Evolutionary conservation across 2,888 invertebrate genomes (phyloP), one percentile per base, ranked within the genome.

Genomic region (Epirrhoe alternata): DNA sequence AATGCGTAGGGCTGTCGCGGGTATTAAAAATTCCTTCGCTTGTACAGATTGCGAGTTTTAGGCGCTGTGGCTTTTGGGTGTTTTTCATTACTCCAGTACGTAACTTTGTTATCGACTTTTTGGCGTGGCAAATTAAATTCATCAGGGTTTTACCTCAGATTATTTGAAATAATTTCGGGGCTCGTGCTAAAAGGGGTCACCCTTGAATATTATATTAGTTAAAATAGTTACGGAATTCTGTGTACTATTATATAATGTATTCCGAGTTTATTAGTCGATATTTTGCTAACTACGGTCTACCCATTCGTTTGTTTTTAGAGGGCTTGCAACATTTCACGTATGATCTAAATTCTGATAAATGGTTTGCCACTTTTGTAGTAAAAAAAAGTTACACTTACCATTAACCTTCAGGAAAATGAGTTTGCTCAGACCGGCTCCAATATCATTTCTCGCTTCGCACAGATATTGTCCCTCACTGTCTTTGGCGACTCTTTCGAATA

Each of bases 391-490:
- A 51, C 54, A 90, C 95, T 94, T 92, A 97, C 97, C 97, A 86
- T 98, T 97, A 61, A 98, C 97, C 94, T 97, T 97, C 63, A 98
- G 92, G 85, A 96, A 97, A 77, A 98, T 96, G 61, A 98, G 97
- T 92, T 98, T 98, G 94, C 98, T 98, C 66, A 98, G 95, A 10
- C 97, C 98, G 14, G 97, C 96, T 0, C 98, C 98, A 72, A 98
- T 97, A 75, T 96, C 97, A 85, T 98, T 98, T 79, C 97, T 96
- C n/a, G 98, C 97, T 83, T 98, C 98, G 88, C 98, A 98, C 60
- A 98, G 94, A 86, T 98, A 98, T 86, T 97, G 97, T 0, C 98
- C 98, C 88, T 97, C 97, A 84, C 97, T 97, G 80, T 97, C 96
- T 88, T 97, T 97, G 76, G 96, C 96, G 58, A 97, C 96, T 82